phyloP scores from a whole-genome alignment of 1,140 invertebrate genomes.

The Aphidius gifuensis region DNA sequence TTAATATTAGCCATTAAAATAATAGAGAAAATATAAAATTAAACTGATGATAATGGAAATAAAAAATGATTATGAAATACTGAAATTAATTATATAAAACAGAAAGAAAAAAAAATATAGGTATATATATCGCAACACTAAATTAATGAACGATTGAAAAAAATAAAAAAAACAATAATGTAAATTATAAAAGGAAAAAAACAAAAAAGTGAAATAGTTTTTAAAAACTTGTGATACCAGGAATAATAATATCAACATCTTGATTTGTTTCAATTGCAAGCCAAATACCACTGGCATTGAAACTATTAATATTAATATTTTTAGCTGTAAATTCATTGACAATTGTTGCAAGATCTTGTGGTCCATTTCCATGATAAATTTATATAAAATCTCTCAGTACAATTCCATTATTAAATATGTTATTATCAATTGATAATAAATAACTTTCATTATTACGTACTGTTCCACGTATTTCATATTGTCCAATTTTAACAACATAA shows the following conservation, averaged over 20 bases:
- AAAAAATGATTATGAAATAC: no score
- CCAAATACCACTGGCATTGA: conserved; percentile 40
- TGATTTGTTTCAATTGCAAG: conserved; percentile 42
- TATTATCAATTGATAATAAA: conserved; percentile 47
- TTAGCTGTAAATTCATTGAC: conserved; percentile 35
- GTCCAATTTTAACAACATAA: conserved; percentile 38
- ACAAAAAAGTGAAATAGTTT: no score
- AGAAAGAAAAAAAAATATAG: no score
- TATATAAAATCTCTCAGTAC: conserved; percentile 39
- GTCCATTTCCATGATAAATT: conserved; percentile 35
- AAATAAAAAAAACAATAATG: no score
- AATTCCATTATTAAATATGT: conserved; percentile 42
- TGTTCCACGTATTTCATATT: conserved; percentile 37
- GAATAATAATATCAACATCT: conserved; percentile 31
- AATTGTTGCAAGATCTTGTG: conserved; percentile 38
- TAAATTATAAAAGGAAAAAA: no score
- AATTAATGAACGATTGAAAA: no score
- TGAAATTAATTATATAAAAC: no score
- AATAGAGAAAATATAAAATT: no score
- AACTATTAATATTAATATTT: conserved; percentile 33
- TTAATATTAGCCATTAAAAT: no score
- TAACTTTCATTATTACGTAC: conserved; percentile 40
- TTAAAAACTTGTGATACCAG: conserved; percentile 39
- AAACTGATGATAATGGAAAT: no score
- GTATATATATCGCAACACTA: no score